Evolutionary conservation across 2,888 invertebrate genomes (phyloP).

Genomic region (Macrosiphum euphorbiae): DNA sequence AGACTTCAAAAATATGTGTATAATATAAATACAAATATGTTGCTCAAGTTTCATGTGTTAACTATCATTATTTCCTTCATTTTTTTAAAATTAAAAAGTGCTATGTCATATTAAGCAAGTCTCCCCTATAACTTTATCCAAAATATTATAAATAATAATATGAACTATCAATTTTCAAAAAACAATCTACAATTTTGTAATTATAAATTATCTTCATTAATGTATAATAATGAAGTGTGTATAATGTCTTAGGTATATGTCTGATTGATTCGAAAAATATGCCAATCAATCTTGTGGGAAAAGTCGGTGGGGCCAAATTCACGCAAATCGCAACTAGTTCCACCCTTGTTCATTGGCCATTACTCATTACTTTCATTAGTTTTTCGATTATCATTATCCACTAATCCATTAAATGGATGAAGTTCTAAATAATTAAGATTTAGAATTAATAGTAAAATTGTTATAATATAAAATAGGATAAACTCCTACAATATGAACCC

Average conservation of each 20-base stretch:
- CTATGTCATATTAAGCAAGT: no score
- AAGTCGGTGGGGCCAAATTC: no score
- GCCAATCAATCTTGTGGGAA: no score
- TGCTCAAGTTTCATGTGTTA: no score
- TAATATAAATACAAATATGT: no score
- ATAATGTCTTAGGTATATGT: background rate
- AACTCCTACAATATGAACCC: background rate
- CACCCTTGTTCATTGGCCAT: no score
- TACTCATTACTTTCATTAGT: background rate
- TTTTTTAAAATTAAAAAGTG: no score
- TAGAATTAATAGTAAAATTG: background rate
- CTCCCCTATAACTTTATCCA: background rate
- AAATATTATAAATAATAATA: background rate
- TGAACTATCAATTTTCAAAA: background rate
- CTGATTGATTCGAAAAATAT: no score
- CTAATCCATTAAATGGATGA: background rate
- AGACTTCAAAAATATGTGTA: no score
- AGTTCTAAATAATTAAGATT: background rate
- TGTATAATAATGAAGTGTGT: no score
- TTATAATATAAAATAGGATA: background rate
- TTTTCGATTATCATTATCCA: background rate
- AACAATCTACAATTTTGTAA: background rate
- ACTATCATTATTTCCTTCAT: no score
- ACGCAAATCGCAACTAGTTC: no score
- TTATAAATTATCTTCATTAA: background rate